Base-by-base conservation (phyloP, 2,888 invertebrate genomes). In the Eremobia ochroleuca region DNA sequence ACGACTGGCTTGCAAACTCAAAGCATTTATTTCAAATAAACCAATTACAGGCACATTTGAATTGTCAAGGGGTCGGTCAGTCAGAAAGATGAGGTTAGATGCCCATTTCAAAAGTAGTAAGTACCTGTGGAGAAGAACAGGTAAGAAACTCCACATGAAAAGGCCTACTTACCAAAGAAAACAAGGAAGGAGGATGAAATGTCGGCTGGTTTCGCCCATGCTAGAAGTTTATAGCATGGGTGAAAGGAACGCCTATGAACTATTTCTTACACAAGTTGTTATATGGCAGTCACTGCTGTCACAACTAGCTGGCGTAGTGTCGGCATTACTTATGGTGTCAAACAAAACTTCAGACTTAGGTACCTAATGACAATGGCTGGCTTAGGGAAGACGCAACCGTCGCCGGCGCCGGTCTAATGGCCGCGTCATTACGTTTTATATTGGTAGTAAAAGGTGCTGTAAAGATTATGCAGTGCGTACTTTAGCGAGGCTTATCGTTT, bases 341-440 rank as follows among this genome's bases (percentile, higher is more conserved):
- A 61, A 77, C 9, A 40, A 31, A 69, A 28, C 15, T n/a, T 21
- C 25, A 52, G 37, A 37, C 15, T n/a, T 61, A 49, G 28, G 25
- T 46, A 67, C 3, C 49, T 34, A 49, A 2, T 71, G 66, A 28
- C 59, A 71, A 6, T 62, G 31, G 0, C 37, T 52, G 40, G 49
- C 75, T 70, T 55, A 75, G 34, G 62, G 70, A 67, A 70, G 59
- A 67, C 66, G 55, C 40, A 31, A 37, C 25, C 6, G 49, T 31
- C 64, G 73, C 59, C 28, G 79, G 77, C 79, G 82, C 75, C 85
- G 9, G 6, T 18, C 37, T 84, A 84, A 85, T 85, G 65, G 66
- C 76, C n/a, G 46, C 15, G 11, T 46, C 37, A 37, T 77, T 59
- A 81, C 55, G 28, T 73, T 59, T 74, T 37, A 46, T 52, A 73